A percentile compares a stretch with the other conserved stretches of the same genome.
phyloP scores from a whole-genome alignment of 2,113 vertebrate genomes.

The Fulmarus glacialis region DNA sequence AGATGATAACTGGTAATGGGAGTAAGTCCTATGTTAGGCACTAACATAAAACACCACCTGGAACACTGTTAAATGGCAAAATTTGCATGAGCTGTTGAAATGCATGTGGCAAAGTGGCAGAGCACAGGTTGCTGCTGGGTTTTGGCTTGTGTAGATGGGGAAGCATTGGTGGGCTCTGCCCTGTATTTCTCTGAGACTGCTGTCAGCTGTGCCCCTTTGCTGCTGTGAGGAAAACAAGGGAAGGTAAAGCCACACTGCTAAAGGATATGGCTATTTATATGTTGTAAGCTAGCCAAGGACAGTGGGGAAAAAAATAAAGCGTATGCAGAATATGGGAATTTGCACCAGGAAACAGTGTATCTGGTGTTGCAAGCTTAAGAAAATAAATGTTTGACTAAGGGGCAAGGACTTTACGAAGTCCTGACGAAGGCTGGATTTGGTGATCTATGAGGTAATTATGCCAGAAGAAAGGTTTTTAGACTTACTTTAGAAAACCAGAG shows the following conservation, averaged over 20 bases:
- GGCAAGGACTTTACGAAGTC: not conserved
- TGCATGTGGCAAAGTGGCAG: not conserved
- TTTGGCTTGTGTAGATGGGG: not conserved
- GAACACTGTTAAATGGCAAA: not conserved
- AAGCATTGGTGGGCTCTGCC: not conserved
- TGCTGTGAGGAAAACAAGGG: not conserved
- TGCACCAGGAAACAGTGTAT: not conserved
- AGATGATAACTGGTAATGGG: not conserved
- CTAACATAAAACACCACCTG: not conserved
- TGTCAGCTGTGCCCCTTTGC: not conserved
- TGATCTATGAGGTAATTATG: not conserved
- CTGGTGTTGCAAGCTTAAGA: not conserved
- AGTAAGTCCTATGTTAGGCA: accelerated
- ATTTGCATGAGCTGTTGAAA: not conserved
- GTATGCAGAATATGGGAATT: not conserved
- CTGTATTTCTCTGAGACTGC: accelerated
- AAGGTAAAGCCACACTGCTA: not conserved
- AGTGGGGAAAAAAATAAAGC: not conserved
- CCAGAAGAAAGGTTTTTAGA: not conserved
- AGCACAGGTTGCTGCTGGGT: not conserved
- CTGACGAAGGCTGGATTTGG: not conserved
- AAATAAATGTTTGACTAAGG: not conserved
- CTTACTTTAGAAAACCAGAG: not conserved
- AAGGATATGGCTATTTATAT: not conserved
- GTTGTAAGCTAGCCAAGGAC: not conserved